A percentile compares a stretch with the other conserved stretches of the same genome.
phyloP scores from a whole-genome alignment of 2,888 invertebrate genomes.

The Heliconius charithonia region DNA sequence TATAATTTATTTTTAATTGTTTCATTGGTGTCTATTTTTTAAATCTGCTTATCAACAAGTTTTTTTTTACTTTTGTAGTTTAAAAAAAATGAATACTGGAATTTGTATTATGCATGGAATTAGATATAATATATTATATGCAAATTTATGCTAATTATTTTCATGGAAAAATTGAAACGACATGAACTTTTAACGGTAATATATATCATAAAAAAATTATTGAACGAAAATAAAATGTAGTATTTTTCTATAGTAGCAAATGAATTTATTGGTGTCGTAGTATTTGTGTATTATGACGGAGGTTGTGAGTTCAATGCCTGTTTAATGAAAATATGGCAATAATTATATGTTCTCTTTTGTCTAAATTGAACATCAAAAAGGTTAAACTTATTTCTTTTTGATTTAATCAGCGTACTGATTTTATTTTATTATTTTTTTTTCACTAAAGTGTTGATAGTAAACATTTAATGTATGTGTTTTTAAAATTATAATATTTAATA shows the following conservation, averaged over 20 bases:
- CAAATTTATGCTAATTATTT: not conserved
- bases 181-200: not conserved
- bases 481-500: not conserved
- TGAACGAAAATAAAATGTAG: not conserved
- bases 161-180: not conserved
- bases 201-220: not conserved
- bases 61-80: not conserved
- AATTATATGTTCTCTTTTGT: not conserved
- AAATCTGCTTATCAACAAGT: no score
- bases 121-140: not conserved
- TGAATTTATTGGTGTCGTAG: not conserved
- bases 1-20: not conserved
- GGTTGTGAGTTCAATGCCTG: slow-evolving; percentile 11
- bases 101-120: not conserved
- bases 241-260: not conserved
- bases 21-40: not conserved
- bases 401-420: not conserved
- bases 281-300: slow-evolving; percentile 1
- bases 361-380: not conserved
- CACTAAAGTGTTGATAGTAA: not conserved
- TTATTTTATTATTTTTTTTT: not conserved
- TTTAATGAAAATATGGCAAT: not conserved
- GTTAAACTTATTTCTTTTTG: not conserved
- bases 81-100: not conserved
- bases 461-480: not conserved